A percentile compares a stretch with the other conserved stretches of the same genome.
These are phyloP conservation scores for Chamaea fasciata DNA, from an alignment of 2,113 vertebrate species.

Conservation along the genomic window DNA sequence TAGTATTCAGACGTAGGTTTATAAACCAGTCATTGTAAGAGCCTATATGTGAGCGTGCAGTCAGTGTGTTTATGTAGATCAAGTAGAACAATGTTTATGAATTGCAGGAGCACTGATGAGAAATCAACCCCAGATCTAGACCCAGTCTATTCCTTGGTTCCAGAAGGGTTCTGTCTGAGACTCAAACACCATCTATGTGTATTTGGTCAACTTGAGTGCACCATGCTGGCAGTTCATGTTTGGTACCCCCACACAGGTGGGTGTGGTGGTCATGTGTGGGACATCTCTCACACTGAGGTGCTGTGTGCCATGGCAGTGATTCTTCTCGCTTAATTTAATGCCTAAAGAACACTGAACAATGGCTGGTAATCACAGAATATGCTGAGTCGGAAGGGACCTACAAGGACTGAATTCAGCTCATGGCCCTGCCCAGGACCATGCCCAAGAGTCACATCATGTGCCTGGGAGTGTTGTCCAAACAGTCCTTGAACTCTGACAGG, in stretches of 20 bases:
- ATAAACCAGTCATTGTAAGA: too few relatives aligned
- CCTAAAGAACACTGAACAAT: not conserved
- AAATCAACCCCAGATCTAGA: not conserved
- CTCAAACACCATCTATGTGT: rapidly evolving
- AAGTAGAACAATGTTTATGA: rapidly evolving
- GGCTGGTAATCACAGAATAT: not conserved
- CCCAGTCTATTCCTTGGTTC: not conserved
- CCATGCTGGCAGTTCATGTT: rapidly evolving
- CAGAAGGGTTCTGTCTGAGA: not conserved
- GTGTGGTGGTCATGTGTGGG: not conserved
- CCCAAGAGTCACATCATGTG: not conserved
- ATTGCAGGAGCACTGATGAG: not conserved
- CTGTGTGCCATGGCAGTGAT: rapidly evolving
- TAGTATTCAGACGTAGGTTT: not conserved
- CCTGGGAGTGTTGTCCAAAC: not conserved
- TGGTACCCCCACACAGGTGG: rapidly evolving
- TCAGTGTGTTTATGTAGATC: not conserved
- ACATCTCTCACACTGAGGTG: rapidly evolving
- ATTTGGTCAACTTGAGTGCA: too few relatives aligned
- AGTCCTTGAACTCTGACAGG: not conserved
- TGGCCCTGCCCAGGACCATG: not conserved
- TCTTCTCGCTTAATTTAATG: rapidly evolving
- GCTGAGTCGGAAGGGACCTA: not conserved
- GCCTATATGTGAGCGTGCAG: rapidly evolving
- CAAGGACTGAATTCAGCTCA: rapidly evolving